Conservation (phyloP, 2,797 vertebrate species). For the Babyrousa celebensis region DNA sequence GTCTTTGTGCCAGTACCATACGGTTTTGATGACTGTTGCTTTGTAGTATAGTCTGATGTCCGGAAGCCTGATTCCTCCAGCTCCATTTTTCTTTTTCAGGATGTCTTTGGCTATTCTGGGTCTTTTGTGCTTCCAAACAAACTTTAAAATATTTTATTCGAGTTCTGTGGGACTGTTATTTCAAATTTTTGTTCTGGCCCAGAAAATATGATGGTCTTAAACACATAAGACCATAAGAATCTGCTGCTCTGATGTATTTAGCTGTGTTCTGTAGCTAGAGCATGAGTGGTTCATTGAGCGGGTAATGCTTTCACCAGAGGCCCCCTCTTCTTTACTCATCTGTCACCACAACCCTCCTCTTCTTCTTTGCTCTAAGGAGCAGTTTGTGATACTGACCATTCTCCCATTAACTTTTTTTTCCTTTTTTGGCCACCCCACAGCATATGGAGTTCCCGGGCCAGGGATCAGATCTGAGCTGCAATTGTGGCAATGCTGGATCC, state of each 20-base stretch:
- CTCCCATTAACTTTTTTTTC: background rate
- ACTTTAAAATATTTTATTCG: no score
- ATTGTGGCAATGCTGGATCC: no score
- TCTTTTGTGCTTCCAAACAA: no score
- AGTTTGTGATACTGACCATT: background rate
- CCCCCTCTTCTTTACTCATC: background rate
- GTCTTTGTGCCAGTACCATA: no score
- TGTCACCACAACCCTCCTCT: accelerated
- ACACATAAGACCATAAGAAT: background rate
- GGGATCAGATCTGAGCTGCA: no score
- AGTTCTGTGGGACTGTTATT: background rate
- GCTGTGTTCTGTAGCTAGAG: background rate
- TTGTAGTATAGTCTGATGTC: no score
- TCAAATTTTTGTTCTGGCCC: background rate
- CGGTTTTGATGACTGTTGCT: no score
- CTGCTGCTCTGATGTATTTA: background rate
- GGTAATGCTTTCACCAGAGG: background rate
- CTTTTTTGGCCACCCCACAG: background rate
- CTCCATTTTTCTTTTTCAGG: no score
- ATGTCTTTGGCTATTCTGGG: no score
- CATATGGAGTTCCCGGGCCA: no score
- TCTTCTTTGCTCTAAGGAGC: background rate
- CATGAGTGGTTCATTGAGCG: background rate
- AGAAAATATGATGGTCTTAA: background rate
- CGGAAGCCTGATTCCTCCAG: no score